A percentile compares a stretch with the other conserved stretches of the same genome.
These are phyloP conservation scores for Sterna hirundo DNA, from an alignment of 2,113 vertebrate species.

Conservation along the genomic window DNA sequence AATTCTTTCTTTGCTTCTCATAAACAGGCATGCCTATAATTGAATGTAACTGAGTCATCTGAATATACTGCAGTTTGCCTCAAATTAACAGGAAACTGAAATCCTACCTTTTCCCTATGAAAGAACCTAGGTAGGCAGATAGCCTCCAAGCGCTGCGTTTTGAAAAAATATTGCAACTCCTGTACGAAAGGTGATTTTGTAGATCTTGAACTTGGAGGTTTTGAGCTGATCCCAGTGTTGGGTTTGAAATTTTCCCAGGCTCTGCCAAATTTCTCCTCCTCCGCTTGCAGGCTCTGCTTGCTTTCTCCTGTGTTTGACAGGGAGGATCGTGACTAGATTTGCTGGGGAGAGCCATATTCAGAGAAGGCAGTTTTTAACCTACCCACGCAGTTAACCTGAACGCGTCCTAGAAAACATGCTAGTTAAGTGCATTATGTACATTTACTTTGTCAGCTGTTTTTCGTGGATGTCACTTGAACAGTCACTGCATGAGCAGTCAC, in stretches of 20 bases:
- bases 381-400: neutral
- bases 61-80: neutral
- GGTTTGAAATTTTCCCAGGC: neutral
- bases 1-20: neutral
- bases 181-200: neutral
- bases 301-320: neutral
- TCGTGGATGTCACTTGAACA: neutral
- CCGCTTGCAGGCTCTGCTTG: neutral
- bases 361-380: conserved; percentile 8
- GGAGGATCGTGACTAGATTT: neutral
- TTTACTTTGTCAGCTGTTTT: conserved; percentile 16
- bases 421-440: neutral
- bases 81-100: neutral
- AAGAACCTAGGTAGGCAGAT: neutral
- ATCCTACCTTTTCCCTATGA: neutral
- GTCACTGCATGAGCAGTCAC: neutral
- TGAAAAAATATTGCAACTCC: neutral
- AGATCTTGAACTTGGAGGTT: neutral
- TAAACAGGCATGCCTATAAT: neutral
- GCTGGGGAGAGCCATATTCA: neutral
- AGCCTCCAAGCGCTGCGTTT: neutral
- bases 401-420: neutral
- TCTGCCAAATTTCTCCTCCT: conserved; percentile 4
- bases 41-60: conserved; percentile 8
- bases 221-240: neutral